These are phyloP conservation scores for Batillaria attramentaria DNA, from an alignment of 1,140 invertebrate species.

Conservation along the genomic window DNA sequence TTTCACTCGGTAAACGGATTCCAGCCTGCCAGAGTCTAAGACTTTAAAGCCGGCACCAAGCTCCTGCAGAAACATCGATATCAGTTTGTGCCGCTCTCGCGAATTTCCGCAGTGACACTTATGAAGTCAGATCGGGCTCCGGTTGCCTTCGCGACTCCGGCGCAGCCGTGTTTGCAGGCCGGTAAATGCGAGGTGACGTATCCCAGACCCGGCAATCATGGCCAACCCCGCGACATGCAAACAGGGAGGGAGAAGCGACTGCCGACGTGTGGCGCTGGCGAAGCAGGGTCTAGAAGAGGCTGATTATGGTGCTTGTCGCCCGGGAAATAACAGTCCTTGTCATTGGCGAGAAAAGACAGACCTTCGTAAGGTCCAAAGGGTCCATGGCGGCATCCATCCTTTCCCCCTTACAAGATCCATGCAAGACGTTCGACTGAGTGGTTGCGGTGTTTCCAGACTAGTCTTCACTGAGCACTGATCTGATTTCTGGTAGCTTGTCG, in stretches of 20 bases:
- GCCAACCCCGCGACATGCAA: constrained; percentile 27
- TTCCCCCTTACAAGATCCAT: too few relatives aligned
- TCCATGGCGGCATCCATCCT: too few relatives aligned
- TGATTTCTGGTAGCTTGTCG: too few relatives aligned
- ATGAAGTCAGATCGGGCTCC: constrained; percentile 28
- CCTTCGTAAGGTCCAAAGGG: neutral
- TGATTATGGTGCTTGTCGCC: constrained; percentile 36
- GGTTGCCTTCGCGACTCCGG: neutral
- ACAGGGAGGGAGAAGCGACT: constrained; percentile 17
- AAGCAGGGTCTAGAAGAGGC: constrained; percentile 8
- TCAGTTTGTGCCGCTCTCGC: constrained; percentile 6
- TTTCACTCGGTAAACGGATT: constrained; percentile 15
- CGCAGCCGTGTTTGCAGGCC: constrained; percentile 17
- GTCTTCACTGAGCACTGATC: too few relatives aligned
- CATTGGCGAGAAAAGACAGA: constrained; percentile 30
- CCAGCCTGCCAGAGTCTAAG: neutral
- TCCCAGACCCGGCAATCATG: constrained; percentile 29
- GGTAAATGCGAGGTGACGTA: constrained; percentile 28
- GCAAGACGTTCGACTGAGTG: too few relatives aligned
- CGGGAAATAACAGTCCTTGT: constrained; percentile 30
- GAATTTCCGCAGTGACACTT: constrained; percentile 20
- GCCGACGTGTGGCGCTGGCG: constrained; percentile 12
- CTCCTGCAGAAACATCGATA: constrained; percentile 23
- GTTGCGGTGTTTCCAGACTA: too few relatives aligned
- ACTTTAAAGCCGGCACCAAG: neutral